Conservation (phyloP, 1,140 invertebrate species). For the Tribolium castaneum region DNA sequence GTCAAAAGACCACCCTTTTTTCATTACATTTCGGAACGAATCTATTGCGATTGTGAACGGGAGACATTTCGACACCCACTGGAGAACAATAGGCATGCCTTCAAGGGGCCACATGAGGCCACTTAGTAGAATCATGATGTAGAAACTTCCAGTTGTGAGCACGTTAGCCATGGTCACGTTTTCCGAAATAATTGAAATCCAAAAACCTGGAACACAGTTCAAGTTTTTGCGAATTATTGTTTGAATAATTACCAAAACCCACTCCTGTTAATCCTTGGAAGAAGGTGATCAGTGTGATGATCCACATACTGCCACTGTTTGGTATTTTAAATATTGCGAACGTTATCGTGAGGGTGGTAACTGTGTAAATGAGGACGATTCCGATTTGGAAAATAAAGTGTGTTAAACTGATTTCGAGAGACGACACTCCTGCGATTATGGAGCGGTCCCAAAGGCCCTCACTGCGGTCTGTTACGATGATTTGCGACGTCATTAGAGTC, state of each 20-base stretch:
- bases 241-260: slow-evolving; percentile 63
- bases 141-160: slow-evolving; percentile 86
- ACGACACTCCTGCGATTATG: slow-evolving; percentile 75
- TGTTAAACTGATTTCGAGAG: slow-evolving; percentile 70
- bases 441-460: slow-evolving; percentile 84
- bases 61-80: slow-evolving; percentile 69
- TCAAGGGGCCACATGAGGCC: slow-evolving; percentile 95
- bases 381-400: slow-evolving; percentile 81
- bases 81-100: slow-evolving; percentile 72
- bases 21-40: slow-evolving; percentile 72
- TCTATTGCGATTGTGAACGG: slow-evolving; percentile 77
- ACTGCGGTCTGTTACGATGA: slow-evolving; percentile 84
- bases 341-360: slow-evolving; percentile 68
- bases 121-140: slow-evolving; percentile 84
- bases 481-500: slow-evolving; percentile 79
- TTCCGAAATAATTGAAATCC: slow-evolving; percentile 82
- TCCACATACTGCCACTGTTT: slow-evolving; percentile 62
- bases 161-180: slow-evolving; percentile 86
- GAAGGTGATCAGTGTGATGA: slow-evolving; percentile 59
- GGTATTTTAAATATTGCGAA: slow-evolving; percentile 65
- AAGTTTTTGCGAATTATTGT: slow-evolving; percentile 20
- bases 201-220: slow-evolving; percentile 70
- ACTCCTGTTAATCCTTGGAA: slow-evolving; percentile 68
- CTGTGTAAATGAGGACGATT: slow-evolving; percentile 72
- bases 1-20: slow-evolving; percentile 56